Conservation (phyloP, 64 coral and sea anemone species). For the Cladopsammia gracilis region DNA sequence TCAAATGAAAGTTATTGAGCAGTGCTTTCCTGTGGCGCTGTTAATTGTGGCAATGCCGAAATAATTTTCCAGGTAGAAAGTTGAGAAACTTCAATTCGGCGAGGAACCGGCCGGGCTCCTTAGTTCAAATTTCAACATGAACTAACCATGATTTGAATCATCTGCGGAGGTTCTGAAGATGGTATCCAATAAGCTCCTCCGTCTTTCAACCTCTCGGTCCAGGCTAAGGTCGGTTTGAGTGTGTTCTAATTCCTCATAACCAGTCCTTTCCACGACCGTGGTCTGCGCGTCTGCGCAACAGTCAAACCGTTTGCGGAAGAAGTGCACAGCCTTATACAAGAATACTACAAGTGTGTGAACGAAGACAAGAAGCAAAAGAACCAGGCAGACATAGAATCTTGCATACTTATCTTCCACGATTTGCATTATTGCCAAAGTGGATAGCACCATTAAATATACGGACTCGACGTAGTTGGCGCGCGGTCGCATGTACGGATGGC, state of each 20-base stretch:
- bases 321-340: conserved; percentile 18
- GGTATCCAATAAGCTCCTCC: conserved; percentile 37
- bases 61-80: no score
- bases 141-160: not conserved
- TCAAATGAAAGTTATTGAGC: no score
- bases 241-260: conserved; percentile 42
- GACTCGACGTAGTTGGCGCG: conserved; percentile 47
- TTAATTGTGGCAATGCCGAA: no score
- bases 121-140: no score
- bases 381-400: conserved; percentile 3
- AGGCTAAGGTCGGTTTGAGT: conserved; percentile 22
- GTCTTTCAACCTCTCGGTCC: conserved; percentile 35
- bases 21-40: no score
- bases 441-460: conserved; percentile 47
- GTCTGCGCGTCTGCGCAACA: not conserved
- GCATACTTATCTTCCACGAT: not conserved
- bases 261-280: not conserved
- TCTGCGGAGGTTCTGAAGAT: conserved; percentile 36
- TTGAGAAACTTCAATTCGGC: no score
- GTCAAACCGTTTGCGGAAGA: conserved; percentile 8
- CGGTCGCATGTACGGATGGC: conserved; percentile 37
- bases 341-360: conserved; percentile 39
- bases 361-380: not conserved
- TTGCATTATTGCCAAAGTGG: conserved; percentile 49
- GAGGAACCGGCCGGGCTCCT: no score